These are phyloP conservation scores for Premnoplex brunnescens DNA, from an alignment of 2,797 vertebrate genomes.

Conservation along the genomic window DNA sequence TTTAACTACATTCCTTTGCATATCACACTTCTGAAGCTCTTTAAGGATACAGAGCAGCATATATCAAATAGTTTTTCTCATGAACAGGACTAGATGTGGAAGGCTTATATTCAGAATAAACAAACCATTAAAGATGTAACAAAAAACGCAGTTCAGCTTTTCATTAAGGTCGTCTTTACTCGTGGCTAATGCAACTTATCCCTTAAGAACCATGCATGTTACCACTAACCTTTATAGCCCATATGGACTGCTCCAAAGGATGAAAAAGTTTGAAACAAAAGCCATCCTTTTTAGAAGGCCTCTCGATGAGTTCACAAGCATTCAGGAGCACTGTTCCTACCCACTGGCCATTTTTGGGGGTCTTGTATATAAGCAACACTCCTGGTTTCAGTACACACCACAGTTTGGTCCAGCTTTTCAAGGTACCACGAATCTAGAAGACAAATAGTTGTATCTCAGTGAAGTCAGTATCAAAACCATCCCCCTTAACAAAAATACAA, in stretches of 20 bases:
- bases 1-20: neutral
- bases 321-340: slow-evolving; percentile 97
- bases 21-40: neutral
- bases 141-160: neutral
- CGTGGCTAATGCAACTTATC: neutral
- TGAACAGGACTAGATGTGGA: neutral
- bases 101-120: neutral
- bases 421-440: slow-evolving; percentile 92
- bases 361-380: slow-evolving; percentile 97
- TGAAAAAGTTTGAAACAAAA: slow-evolving; percentile 99
- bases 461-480: neutral
- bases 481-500: neutral
- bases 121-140: neutral
- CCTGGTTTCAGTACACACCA: slow-evolving; percentile 99
- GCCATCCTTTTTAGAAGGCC: slow-evolving; percentile 97
- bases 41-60: neutral
- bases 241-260: slow-evolving; percentile 97
- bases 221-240: slow-evolving; percentile 94
- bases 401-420: slow-evolving; percentile 99
- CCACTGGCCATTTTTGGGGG: slow-evolving; percentile 96
- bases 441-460: neutral
- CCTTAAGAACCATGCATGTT: neutral
- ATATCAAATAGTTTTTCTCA: neutral
- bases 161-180: neutral
- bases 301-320: slow-evolving; percentile 97